Conservation (phyloP, 2,888 invertebrate species). For the Unio pictorum region DNA sequence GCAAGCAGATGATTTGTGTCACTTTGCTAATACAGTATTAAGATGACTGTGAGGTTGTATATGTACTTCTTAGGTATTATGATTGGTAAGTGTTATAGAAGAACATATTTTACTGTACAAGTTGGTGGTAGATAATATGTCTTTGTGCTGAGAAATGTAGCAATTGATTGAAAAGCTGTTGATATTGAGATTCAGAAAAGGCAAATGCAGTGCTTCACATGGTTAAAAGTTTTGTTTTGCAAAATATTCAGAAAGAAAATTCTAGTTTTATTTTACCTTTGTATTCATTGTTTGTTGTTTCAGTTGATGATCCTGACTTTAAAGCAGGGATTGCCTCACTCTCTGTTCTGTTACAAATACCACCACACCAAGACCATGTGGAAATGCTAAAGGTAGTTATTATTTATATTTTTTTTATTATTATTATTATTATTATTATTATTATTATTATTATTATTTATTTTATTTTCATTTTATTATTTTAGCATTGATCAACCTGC, state of each 20-base stretch:
- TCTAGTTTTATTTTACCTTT: background rate
- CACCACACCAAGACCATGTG: conserved; percentile 86
- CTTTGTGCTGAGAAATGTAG: background rate
- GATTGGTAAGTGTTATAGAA: too few species aligned
- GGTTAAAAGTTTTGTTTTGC: background rate
- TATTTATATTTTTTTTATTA: too few species aligned
- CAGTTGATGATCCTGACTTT: conserved; percentile 88
- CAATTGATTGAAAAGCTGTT: background rate
- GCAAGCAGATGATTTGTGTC: too few species aligned
- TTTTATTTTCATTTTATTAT: background rate
- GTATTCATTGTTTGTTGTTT: conserved; percentile 13
- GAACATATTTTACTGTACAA: too few species aligned
- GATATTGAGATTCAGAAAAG: conserved; percentile 2
- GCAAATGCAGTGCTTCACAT: background rate
- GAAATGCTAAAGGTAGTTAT: conserved; percentile 77
- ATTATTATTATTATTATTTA: too few species aligned
- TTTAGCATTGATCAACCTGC: too few species aligned
- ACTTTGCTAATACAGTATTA: too few species aligned
- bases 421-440: too few species aligned
- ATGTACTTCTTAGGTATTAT: too few species aligned
- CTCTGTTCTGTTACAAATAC: conserved; percentile 84
- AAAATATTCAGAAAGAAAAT: background rate
- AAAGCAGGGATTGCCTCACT: conserved; percentile 85
- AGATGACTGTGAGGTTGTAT: too few species aligned
- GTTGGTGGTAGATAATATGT: too few species aligned